phyloP scores from a whole-genome alignment of 2,888 invertebrate species.

The Caenorhabditis macrosperma region DNA sequence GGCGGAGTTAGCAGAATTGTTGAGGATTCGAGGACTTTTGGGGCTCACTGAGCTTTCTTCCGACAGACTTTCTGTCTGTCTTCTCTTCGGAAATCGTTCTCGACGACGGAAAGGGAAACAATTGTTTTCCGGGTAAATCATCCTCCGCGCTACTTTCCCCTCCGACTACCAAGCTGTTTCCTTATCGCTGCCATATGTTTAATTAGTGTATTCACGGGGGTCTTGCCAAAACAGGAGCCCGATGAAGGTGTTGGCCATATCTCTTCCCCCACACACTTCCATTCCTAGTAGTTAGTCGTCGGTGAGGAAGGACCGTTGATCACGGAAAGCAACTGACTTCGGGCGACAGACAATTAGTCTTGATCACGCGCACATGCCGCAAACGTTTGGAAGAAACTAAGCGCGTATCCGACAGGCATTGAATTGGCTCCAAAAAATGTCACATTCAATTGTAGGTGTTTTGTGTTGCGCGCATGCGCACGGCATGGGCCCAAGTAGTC shows the following conservation, averaged over 20 bases:
- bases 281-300: constrained; percentile 20
- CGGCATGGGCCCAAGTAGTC: constrained; percentile 41
- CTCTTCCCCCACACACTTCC: background rate
- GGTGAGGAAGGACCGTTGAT: constrained; percentile 49
- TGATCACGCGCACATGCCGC: constrained; percentile 52
- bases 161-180: background rate
- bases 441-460: constrained; percentile 63
- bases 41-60: background rate
- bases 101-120: background rate
- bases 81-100: background rate
- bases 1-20: constrained; percentile 21
- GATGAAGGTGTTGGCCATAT: background rate
- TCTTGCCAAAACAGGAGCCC: background rate
- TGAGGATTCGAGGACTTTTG: constrained; percentile 30
- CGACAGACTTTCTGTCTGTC: constrained; percentile 1
- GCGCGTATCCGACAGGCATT: constrained; percentile 54
- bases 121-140: background rate
- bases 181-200: background rate
- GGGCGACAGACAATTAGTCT: constrained; percentile 49
- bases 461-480: constrained; percentile 35
- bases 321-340: constrained; percentile 45
- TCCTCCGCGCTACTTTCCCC: background rate
- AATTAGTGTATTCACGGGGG: background rate
- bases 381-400: constrained; percentile 55
- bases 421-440: constrained; percentile 61